These are phyloP conservation scores for Heliconius erato DNA, from an alignment of 2,888 invertebrate genomes.

Conservation along the genomic window DNA sequence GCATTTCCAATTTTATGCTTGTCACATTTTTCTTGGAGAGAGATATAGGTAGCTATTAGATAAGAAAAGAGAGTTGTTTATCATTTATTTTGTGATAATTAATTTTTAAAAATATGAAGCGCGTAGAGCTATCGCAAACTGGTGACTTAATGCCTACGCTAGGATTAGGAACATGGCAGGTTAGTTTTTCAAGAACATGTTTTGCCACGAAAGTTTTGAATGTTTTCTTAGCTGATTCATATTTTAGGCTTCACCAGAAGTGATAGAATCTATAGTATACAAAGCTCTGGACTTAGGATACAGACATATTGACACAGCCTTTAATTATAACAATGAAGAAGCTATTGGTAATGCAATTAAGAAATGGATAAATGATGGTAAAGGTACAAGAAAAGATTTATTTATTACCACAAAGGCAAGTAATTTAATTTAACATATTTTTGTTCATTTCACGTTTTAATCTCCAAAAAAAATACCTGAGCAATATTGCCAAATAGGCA, in stretches of 20 bases:
- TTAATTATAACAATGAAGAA: slow-evolving; percentile 92
- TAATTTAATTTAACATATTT: background rate
- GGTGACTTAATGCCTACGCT: slow-evolving; percentile 88
- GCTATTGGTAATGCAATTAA: slow-evolving; percentile 89
- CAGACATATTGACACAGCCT: slow-evolving; percentile 92
- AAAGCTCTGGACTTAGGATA: slow-evolving; percentile 90
- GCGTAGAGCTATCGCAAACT: slow-evolving; percentile 76
- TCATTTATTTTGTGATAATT: slow-evolving; percentile 58
- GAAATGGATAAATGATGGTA: slow-evolving; percentile 87
- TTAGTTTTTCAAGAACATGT: slow-evolving; percentile 57
- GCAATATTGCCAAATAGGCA: background rate
- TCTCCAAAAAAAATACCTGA: background rate
- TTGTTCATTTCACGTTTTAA: background rate
- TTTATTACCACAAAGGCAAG: slow-evolving; percentile 93
- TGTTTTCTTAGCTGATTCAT: background rate
- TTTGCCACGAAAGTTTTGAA: background rate
- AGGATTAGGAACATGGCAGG: slow-evolving; percentile 91
- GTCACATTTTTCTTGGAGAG: slow-evolving; percentile 62
- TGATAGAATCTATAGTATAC: slow-evolving; percentile 87
- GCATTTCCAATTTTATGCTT: slow-evolving; percentile 56
- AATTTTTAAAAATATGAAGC: slow-evolving; percentile 74
- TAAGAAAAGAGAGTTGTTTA: slow-evolving; percentile 49
- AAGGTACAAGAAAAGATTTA: slow-evolving; percentile 88
- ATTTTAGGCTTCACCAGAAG: slow-evolving; percentile 86
- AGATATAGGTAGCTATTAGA: slow-evolving; percentile 50